These are phyloP conservation scores for Holotrichia oblita DNA, from an alignment of 1,140 invertebrate species.

Conservation along the genomic window DNA sequence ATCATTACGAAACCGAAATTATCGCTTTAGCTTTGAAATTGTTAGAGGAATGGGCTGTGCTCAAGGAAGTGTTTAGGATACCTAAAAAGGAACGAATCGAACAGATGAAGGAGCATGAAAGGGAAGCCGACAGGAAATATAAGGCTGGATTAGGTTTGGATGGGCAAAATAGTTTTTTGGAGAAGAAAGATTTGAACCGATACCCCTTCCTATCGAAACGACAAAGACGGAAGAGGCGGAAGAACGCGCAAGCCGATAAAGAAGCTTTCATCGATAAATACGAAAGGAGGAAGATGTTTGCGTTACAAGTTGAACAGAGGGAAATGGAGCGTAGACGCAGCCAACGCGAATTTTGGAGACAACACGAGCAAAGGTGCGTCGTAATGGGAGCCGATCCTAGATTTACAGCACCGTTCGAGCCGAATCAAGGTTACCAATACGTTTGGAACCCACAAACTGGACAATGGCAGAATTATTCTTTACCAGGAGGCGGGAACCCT, in stretches of 20 bases:
- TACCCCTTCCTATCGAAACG: constrained; percentile 49
- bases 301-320: constrained; percentile 76
- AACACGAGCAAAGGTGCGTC: constrained; percentile 71
- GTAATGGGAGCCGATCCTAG: constrained; percentile 69
- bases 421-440: constrained; percentile 66
- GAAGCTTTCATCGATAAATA: constrained; percentile 69
- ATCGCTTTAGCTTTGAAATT: constrained; percentile 72
- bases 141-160: constrained; percentile 55
- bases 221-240: neutral
- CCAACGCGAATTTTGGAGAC: constrained; percentile 70
- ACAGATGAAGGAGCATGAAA: constrained; percentile 92
- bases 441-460: constrained; percentile 69
- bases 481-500: constrained; percentile 41
- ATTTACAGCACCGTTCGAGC: constrained; percentile 66
- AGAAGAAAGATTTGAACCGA: constrained; percentile 57
- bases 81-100: constrained; percentile 94
- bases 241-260: constrained; percentile 43
- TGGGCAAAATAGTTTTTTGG: constrained; percentile 48
- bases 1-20: constrained; percentile 59
- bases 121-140: constrained; percentile 76
- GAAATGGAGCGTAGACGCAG: constrained; percentile 70
- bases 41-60: constrained; percentile 77
- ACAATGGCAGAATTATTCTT: constrained; percentile 69
- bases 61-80: constrained; percentile 92
- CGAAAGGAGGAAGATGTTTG: constrained; percentile 80